A percentile compares a stretch with the other conserved stretches of the same genome.
These are phyloP conservation scores for Nannoperca obscura DNA, from an alignment of 2,797 vertebrate genomes.

Conservation along the genomic window DNA sequence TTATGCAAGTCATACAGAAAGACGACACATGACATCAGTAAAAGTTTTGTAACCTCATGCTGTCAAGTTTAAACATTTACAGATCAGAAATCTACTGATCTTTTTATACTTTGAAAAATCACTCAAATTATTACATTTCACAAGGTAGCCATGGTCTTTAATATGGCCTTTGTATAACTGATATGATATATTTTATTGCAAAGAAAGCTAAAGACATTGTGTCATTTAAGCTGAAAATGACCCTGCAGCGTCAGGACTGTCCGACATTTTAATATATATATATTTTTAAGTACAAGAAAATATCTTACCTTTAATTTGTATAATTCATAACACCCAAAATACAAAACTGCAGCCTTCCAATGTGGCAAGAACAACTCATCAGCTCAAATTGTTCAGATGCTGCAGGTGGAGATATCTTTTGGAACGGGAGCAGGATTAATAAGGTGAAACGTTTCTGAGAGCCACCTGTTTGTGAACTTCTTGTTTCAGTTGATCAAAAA, in stretches of 20 bases:
- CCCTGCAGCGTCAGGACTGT: not conserved
- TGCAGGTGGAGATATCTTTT: constrained; percentile 53
- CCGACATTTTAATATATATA: not conserved
- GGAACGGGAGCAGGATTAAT: constrained; percentile 53
- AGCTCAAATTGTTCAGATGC: constrained; percentile 7
- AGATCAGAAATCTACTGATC: not conserved
- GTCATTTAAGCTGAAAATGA: not conserved
- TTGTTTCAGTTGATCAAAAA: constrained; percentile 52
- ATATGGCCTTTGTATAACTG: constrained; percentile 7
- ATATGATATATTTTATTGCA: constrained; percentile 16
- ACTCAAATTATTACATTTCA: constrained; percentile 3
- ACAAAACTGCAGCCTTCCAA: not conserved
- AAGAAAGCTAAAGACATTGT: not conserved
- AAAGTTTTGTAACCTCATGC: not conserved
- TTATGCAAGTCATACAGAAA: not conserved
- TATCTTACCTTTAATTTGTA: not conserved
- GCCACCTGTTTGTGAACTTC: constrained; percentile 60
- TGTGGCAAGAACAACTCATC: not conserved
- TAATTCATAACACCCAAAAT: not conserved
- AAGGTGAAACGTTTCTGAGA: constrained; percentile 44
- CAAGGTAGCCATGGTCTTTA: not conserved
- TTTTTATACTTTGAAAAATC: constrained; percentile 16
- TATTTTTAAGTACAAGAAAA: not conserved
- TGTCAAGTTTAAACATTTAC: not conserved
- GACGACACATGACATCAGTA: constrained; percentile 5